phyloP scores from a whole-genome alignment of 2,113 vertebrate genomes.

The Perognathus longimembris region DNA sequence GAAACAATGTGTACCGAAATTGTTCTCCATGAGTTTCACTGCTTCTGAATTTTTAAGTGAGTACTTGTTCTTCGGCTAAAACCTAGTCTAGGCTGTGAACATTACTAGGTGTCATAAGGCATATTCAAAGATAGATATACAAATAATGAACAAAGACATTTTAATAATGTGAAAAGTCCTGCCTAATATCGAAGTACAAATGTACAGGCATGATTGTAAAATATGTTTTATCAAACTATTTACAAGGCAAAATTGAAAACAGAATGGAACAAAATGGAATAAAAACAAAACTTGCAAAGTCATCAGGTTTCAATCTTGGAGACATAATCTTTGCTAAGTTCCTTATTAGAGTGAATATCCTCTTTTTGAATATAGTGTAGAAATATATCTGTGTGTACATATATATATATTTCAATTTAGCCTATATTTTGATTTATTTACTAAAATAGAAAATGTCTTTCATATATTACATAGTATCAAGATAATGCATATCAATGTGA shows the following conservation, averaged over 20 bases:
- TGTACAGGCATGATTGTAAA: neutral
- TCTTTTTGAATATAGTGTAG: neutral
- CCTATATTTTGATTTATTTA: neutral
- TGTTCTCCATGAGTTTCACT: constrained; percentile 32
- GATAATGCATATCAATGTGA: neutral
- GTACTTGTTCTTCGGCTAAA: neutral
- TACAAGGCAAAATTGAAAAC: constrained; percentile 36
- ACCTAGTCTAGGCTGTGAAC: neutral
- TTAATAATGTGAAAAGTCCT: constrained; percentile 42
- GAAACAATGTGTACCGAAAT: neutral
- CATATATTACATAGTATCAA: neutral
- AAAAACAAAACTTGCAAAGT: neutral
- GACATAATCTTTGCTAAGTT: neutral
- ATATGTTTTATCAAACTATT: constrained; percentile 58
- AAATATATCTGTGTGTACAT: neutral
- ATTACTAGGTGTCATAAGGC: constrained; percentile 26
- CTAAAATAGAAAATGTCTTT: neutral
- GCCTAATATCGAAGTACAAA: constrained; percentile 26
- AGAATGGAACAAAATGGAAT: neutral
- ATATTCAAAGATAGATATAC: constrained; percentile 6
- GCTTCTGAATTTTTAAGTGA: constrained; percentile 19
- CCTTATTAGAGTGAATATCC: no score
- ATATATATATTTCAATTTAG: neutral
- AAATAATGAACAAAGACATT: constrained; percentile 54
- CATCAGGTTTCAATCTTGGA: neutral